phyloP scores from a whole-genome alignment of 2,797 vertebrate species.

The Somateria mollissima region DNA sequence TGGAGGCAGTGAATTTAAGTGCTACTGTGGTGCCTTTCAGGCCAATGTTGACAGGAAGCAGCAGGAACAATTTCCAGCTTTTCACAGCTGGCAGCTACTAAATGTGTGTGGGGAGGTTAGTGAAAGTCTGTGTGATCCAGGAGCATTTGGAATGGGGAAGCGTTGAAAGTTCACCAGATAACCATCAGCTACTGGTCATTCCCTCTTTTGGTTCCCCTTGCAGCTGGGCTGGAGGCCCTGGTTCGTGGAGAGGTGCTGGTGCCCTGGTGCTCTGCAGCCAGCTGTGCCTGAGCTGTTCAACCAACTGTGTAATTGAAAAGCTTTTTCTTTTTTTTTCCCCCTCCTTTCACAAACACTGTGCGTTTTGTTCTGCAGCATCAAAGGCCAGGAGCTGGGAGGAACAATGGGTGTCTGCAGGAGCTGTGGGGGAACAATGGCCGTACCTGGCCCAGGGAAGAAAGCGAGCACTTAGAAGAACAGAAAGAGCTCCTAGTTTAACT shows the following conservation, averaged over 20 bases:
- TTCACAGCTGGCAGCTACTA: background rate
- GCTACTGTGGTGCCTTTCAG: background rate
- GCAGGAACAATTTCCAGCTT: background rate
- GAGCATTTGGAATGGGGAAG: background rate
- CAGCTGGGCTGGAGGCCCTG: background rate
- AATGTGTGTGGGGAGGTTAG: background rate
- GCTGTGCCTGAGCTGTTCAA: background rate
- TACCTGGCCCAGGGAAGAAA: background rate
- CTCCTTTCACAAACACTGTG: slow-evolving; percentile 57
- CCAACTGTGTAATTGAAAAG: slow-evolving; percentile 44
- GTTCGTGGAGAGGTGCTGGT: background rate
- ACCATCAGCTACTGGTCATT: background rate
- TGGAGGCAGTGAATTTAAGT: background rate
- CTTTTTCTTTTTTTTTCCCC: slow-evolving; percentile 11
- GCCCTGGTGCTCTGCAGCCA: background rate
- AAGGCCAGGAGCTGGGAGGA: background rate
- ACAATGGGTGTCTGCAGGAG: slow-evolving; percentile 50
- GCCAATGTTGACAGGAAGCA: background rate
- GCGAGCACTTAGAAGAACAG: slow-evolving; percentile 45
- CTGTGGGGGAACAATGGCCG: slow-evolving; percentile 35
- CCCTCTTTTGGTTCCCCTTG: background rate
- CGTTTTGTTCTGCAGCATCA: slow-evolving; percentile 64
- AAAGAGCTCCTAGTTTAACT: slow-evolving; percentile 30
- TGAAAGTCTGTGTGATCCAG: background rate
- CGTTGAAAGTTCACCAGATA: background rate